Evolutionary conservation across 2,113 vertebrate genomes (phyloP), one percentile per base, ranked within the genome.

Genomic region (Lipophrys pholis): DNA sequence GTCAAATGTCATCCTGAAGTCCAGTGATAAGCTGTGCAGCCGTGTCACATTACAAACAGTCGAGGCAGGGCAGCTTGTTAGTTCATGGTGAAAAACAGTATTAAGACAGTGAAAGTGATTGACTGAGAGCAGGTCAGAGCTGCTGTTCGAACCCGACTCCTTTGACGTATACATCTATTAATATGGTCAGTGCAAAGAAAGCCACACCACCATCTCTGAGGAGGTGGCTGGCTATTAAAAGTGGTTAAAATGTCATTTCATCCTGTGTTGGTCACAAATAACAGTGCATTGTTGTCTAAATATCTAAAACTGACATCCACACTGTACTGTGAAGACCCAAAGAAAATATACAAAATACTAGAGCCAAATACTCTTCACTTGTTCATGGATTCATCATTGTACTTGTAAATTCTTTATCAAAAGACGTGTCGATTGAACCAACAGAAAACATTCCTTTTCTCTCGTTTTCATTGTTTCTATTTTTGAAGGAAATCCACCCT

Each of bases 361-460:
- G 40, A 73, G 70, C 79, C 55, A 78, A 75, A 80, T 67, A 81
- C 35, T 57, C 63, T 83, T 36, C 79, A 87, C 73, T 73, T 52
- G 57, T 76, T 69, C 48, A 80, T 59, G 68, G 59, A 51, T 73
- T 21, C 43, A 46, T 60, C 57, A 69, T 9, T 35, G 35, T 70
- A 56, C 69, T 51, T 76, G 69, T 68, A 76, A 70, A 85, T 65
- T 57, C 30, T 60, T 66, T 70, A 65, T 82, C 17, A 70, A 65
- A 82, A 67, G 41, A 16, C 35, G 11, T 72, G 39, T 78, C 59
- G 12, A 69, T 83, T 69, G 52, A 84, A 80, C 38, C 30, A 69
- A 82, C 51, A 58, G 14, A 79, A 74, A 54, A 58, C 21, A 50
- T 51, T 54, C 42, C 11, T 52, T 69, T 61, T 43, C 38, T 38